Evolutionary conservation across 1,140 invertebrate genomes (phyloP).

Genomic region (Zophobas atratus): DNA sequence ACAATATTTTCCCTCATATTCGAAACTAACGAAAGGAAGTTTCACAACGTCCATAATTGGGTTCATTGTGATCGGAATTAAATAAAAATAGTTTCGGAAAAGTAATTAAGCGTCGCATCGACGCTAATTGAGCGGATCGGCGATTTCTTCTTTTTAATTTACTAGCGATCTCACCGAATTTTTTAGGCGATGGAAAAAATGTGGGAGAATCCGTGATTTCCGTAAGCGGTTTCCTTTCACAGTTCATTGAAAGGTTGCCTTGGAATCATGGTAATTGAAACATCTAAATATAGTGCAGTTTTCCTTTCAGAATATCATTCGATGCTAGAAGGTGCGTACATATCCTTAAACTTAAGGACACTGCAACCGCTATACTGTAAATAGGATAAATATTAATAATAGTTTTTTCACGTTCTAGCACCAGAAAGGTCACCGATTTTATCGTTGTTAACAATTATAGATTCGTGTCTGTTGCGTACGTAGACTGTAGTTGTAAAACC

Average conservation of each 20-base stretch:
- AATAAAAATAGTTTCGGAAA: neutral
- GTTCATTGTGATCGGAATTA: neutral
- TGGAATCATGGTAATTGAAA: slow-evolving; percentile 33
- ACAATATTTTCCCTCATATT: neutral
- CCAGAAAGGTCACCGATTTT: too few relatives aligned
- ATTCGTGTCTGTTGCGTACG: too few relatives aligned
- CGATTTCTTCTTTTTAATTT: too few relatives aligned
- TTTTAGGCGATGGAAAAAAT: too few relatives aligned
- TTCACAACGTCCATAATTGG: neutral
- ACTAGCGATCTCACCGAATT: too few relatives aligned
- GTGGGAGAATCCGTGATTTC: slow-evolving; percentile 30
- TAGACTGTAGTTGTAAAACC: too few relatives aligned
- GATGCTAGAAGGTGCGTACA: neutral
- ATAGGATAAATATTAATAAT: too few relatives aligned
- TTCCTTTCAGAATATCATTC: slow-evolving; percentile 2
- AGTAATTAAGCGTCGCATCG: neutral
- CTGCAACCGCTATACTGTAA: too few relatives aligned
- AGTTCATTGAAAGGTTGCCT: slow-evolving; percentile 28
- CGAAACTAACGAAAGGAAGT: neutral
- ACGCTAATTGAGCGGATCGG: neutral
- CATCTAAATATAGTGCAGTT: slow-evolving; percentile 28
- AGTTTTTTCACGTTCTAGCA: too few relatives aligned
- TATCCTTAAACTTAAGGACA: too few relatives aligned
- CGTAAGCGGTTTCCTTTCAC: slow-evolving; percentile 34
- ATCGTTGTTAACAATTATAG: too few relatives aligned